These are phyloP conservation scores for Dinoponera quadriceps DNA, from an alignment of 1,140 invertebrate genomes.

Conservation along the genomic window DNA sequence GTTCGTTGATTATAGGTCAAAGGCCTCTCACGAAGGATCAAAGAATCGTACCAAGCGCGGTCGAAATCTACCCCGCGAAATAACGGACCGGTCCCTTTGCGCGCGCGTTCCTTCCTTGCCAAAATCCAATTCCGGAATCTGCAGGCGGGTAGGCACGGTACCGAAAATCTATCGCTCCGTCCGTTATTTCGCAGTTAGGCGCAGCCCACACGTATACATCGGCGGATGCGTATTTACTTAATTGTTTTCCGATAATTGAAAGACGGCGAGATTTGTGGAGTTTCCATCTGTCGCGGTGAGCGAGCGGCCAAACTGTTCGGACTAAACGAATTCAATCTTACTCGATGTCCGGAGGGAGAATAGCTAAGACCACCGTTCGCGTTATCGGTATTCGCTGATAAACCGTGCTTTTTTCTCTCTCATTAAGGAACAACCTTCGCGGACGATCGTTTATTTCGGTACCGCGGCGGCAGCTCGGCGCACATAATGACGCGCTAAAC, in stretches of 20 bases:
- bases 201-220: neutral
- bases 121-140: slow-evolving; percentile 5
- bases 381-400: too few species aligned
- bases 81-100: neutral
- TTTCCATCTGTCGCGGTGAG: neutral
- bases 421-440: neutral
- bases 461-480: neutral
- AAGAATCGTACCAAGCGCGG: slow-evolving; percentile 61
- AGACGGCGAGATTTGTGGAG: neutral
- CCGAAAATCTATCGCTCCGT: neutral
- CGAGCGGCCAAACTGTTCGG: neutral
- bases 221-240: neutral
- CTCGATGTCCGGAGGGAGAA: neutral
- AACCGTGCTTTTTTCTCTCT: neutral
- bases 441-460: neutral
- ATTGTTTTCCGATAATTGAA: slow-evolving; percentile 19
- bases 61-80: slow-evolving; percentile 31
- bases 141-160: neutral
- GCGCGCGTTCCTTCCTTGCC: neutral
- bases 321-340: slow-evolving; percentile 39
- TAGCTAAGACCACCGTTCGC: neutral
- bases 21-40: slow-evolving; percentile 70
- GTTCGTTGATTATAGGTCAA: slow-evolving; percentile 77
- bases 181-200: neutral
- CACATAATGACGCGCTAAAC: neutral